phyloP scores from a whole-genome alignment of 2,797 vertebrate species.

The Podarcis lilfordi region DNA sequence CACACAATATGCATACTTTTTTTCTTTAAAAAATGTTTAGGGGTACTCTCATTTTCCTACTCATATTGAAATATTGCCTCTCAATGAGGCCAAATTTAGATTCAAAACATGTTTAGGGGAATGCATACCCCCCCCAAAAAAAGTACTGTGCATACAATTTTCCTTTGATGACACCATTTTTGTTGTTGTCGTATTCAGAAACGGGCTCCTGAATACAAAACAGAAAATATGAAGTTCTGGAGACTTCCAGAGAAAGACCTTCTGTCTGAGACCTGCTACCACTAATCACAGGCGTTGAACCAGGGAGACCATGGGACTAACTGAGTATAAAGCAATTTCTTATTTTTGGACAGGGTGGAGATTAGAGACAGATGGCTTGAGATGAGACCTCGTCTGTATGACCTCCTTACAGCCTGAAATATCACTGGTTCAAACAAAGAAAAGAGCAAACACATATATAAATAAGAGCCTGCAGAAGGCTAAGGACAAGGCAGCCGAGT shows the following conservation, averaged over 20 bases:
- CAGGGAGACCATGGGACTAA: neutral
- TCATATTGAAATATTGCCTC: neutral
- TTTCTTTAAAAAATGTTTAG: no score
- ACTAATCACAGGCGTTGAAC: neutral
- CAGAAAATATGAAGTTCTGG: neutral
- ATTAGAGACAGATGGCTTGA: conserved; percentile 28
- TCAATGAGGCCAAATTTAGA: neutral
- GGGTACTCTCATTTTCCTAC: neutral
- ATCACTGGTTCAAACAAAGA: fast-evolving
- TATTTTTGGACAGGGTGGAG: conserved; percentile 20
- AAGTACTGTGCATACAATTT: neutral
- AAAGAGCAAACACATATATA: neutral
- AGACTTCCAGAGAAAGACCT: neutral
- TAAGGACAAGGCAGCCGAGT: neutral
- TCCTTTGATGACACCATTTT: neutral
- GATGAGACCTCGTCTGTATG: neutral
- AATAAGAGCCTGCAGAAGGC: neutral
- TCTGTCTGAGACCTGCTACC: neutral
- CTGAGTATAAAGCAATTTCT: conserved; percentile 4
- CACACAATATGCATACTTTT: neutral
- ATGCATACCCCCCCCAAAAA: no score
- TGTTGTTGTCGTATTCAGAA: neutral
- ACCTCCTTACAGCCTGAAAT: conserved; percentile 17
- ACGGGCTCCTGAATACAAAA: neutral
- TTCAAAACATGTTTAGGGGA: neutral